Conservation (phyloP, 2,113 vertebrate genomes). For the Rhinogobius similis region DNA sequence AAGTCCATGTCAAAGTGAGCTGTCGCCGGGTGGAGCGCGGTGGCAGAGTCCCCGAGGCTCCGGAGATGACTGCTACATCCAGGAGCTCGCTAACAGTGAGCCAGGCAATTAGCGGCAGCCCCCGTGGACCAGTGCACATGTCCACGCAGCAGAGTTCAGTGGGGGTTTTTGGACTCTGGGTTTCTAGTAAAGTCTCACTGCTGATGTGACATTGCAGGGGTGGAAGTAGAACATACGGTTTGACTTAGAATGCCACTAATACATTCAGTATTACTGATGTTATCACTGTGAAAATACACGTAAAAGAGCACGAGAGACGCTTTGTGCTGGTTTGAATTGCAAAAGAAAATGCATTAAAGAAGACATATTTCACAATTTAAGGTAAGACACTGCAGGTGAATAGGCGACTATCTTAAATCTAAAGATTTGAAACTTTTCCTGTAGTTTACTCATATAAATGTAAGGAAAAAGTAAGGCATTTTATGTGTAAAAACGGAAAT, state of each 20-base stretch:
- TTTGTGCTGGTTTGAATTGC: too few relatives aligned
- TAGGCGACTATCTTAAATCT: too few relatives aligned
- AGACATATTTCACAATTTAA: too few relatives aligned
- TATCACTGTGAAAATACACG: too few relatives aligned
- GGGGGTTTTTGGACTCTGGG: neutral
- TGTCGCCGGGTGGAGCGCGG: constrained; percentile 70
- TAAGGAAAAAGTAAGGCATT: too few relatives aligned
- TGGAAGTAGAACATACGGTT: neutral
- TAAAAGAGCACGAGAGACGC: too few relatives aligned
- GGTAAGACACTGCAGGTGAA: too few relatives aligned
- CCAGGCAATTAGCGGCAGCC: constrained; percentile 77
- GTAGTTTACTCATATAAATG: too few relatives aligned
- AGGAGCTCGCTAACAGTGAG: constrained; percentile 68
- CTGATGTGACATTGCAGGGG: constrained; percentile 4
- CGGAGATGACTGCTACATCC: constrained; percentile 66
- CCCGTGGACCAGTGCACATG: constrained; percentile 67
- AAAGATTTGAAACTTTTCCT: too few relatives aligned
- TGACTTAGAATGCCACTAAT: neutral
- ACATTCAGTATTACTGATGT: neutral
- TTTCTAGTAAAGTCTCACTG: constrained; percentile 18
- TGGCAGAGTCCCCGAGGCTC: constrained; percentile 72
- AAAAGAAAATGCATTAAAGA: too few relatives aligned
- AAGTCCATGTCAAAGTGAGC: constrained; percentile 68
- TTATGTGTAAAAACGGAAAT: too few relatives aligned
- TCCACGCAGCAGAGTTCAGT: constrained; percentile 62